Conservation (phyloP, 2,113 vertebrate genomes). For the Syngnathus floridae region DNA sequence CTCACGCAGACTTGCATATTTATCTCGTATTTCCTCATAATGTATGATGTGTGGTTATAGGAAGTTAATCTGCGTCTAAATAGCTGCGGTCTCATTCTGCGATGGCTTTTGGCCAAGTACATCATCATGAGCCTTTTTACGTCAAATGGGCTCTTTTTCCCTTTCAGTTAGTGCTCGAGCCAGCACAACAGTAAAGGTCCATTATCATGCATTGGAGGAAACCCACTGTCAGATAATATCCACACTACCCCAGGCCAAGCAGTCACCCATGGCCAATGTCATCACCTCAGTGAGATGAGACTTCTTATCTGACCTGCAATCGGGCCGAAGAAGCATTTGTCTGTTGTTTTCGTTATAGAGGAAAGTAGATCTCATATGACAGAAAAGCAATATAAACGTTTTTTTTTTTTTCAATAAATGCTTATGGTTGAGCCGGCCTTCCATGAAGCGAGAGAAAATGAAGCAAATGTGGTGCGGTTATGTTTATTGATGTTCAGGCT, state of each 20-base stretch:
- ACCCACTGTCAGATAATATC: slow-evolving; percentile 52
- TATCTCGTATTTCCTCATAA: slow-evolving; percentile 10
- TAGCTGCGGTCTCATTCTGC: slow-evolving; percentile 1
- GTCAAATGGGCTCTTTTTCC: slow-evolving; percentile 11
- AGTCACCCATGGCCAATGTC: slow-evolving; percentile 35
- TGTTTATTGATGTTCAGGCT: slow-evolving; percentile 87
- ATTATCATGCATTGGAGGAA: slow-evolving; percentile 58
- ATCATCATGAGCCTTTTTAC: not conserved
- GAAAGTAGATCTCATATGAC: not conserved
- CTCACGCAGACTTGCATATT: slow-evolving; percentile 17
- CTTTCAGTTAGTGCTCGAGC: slow-evolving; percentile 15
- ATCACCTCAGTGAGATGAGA: slow-evolving; percentile 36
- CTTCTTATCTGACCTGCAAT: slow-evolving; percentile 29
- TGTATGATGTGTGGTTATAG: slow-evolving; percentile 3
- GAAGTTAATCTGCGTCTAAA: slow-evolving; percentile 3
- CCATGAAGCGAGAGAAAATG: slow-evolving; percentile 24
- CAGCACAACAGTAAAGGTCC: slow-evolving; percentile 41
- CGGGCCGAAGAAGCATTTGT: slow-evolving; percentile 1
- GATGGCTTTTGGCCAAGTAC: slow-evolving; percentile 6
- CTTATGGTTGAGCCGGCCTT: not conserved
- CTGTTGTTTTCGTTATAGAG: slow-evolving; percentile 2
- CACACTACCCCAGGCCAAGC: slow-evolving; percentile 41
- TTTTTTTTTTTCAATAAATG: slow-evolving; percentile 7
- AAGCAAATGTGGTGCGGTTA: slow-evolving; percentile 70
- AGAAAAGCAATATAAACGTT: slow-evolving; percentile 1